phyloP scores from a whole-genome alignment of 2,113 vertebrate species.

The Trachemys scripta region DNA sequence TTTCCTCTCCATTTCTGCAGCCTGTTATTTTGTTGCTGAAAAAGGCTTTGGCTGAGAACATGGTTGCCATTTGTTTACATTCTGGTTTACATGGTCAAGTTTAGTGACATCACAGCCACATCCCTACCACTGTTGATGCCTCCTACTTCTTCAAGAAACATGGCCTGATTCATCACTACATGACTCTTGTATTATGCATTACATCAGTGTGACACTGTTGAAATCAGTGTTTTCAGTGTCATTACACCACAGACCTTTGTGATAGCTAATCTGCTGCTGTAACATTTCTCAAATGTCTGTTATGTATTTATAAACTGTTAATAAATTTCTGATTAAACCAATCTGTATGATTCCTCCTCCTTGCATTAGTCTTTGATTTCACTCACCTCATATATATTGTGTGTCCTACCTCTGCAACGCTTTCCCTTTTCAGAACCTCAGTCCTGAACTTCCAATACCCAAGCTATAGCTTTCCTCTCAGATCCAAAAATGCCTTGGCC shows the following conservation, averaged over 20 bases:
- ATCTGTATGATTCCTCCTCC: neutral
- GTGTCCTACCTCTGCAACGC: neutral
- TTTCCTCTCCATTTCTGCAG: neutral
- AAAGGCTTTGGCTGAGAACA: neutral
- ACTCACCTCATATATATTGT: fast-evolving
- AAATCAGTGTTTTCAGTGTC: neutral
- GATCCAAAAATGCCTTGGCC: neutral
- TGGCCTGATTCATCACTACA: neutral
- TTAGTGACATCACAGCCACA: neutral
- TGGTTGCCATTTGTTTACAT: neutral
- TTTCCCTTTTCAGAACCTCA: neutral
- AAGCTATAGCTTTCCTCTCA: neutral
- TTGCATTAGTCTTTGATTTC: neutral
- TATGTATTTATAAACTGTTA: neutral
- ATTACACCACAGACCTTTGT: neutral
- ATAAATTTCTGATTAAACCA: neutral
- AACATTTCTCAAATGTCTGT: neutral
- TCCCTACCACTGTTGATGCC: fast-evolving
- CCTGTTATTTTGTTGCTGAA: neutral
- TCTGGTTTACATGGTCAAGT: neutral
- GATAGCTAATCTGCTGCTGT: neutral
- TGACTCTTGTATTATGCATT: neutral
- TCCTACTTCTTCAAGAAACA: neutral
- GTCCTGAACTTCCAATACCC: neutral
- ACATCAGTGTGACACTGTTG: neutral